Conservation (phyloP, 2,797 vertebrate species). For the Taeniopygia guttata region DNA sequence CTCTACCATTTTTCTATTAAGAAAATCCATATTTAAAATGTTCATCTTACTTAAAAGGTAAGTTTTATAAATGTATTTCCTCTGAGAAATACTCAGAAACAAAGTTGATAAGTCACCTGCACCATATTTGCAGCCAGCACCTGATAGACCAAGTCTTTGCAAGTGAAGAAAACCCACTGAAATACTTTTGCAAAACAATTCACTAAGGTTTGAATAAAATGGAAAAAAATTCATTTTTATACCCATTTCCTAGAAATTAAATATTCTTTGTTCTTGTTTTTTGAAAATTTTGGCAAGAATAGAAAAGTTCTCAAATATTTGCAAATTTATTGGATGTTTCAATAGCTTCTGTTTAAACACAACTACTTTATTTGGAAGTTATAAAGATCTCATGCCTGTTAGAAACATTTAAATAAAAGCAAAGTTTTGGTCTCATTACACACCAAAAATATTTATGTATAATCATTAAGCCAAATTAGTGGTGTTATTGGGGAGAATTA, state of each 20-base stretch:
- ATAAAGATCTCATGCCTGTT: background rate
- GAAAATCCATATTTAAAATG: background rate
- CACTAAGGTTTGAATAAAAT: background rate
- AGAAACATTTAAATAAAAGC: background rate
- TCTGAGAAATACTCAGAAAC: background rate
- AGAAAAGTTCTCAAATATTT: background rate
- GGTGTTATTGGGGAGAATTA: background rate
- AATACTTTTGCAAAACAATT: background rate
- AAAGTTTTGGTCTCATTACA: background rate
- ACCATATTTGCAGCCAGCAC: background rate
- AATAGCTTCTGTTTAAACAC: background rate
- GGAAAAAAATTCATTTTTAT: background rate
- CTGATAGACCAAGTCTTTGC: background rate
- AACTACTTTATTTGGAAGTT: background rate
- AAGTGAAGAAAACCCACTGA: background rate
- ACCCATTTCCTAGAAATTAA: background rate
- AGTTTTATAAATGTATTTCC: background rate
- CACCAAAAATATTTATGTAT: background rate
- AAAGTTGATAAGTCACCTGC: background rate
- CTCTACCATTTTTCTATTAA: background rate
- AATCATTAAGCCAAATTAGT: slow-evolving; percentile 6
- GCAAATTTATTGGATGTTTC: background rate
- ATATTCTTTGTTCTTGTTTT: background rate
- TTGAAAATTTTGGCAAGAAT: background rate
- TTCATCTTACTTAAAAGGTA: background rate